A percentile compares a stretch with the other conserved stretches of the same genome.
These are phyloP conservation scores for Limanda limanda DNA, from an alignment of 2,113 vertebrate genomes.

Conservation along the genomic window DNA sequence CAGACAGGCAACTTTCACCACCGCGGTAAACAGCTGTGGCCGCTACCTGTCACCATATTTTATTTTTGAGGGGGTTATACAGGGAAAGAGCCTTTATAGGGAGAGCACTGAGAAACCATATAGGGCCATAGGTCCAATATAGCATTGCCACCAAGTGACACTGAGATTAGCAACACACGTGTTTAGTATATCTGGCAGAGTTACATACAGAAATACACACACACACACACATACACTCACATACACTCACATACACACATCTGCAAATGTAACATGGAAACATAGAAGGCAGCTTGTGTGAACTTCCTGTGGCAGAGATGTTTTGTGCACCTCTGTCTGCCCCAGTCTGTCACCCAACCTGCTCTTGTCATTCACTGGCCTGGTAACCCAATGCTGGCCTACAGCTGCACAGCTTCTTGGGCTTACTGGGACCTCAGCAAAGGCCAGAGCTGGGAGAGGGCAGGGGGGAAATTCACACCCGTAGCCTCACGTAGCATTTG, in stretches of 20 bases:
- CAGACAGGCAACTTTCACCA: conserved; percentile 7
- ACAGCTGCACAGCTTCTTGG: conserved; percentile 78
- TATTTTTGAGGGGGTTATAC: conserved; percentile 58
- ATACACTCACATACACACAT: conserved; percentile 16
- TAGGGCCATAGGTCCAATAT: conserved; percentile 69
- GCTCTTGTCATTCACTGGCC: conserved; percentile 82
- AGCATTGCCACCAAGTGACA: conserved; percentile 56
- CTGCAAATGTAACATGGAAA: conserved; percentile 20
- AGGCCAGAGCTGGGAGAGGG: conserved; percentile 62
- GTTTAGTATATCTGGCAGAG: conserved; percentile 42
- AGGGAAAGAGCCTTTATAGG: conserved; percentile 59
- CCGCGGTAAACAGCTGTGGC: conserved; percentile 18
- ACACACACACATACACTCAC: conserved; percentile 18
- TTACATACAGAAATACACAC: conserved; percentile 47
- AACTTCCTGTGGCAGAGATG: conserved; percentile 44
- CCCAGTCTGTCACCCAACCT: conserved; percentile 72
- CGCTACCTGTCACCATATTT: conserved; percentile 33
- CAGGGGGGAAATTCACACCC: conserved; percentile 58
- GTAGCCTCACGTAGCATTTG: conserved; percentile 47
- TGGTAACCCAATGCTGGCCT: conserved; percentile 77
- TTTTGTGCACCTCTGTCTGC: conserved; percentile 72
- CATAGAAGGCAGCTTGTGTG: conserved; percentile 24
- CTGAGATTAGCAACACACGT: conserved; percentile 68
- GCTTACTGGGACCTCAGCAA: conserved; percentile 59
- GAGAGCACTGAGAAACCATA: conserved; percentile 55